Evolutionary conservation across 2,888 invertebrate genomes (phyloP), one percentile per base, ranked within the genome.

Genomic region (Tetragonisca angustula): DNA sequence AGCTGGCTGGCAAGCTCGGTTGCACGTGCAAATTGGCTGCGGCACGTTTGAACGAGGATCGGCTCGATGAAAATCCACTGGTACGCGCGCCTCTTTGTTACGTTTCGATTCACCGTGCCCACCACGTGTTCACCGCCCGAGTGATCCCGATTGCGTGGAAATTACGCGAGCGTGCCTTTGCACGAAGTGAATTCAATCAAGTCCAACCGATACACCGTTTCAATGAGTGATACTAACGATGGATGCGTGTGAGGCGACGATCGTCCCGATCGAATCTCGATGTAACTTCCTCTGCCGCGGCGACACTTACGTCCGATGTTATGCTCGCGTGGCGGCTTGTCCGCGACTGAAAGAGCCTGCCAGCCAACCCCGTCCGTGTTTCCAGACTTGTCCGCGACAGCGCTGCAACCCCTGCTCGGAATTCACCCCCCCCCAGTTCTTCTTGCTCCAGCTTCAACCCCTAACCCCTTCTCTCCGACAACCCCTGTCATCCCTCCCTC

Each of bases 271-370:
- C n/a, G n/a, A 43, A 6, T 54, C 50, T 32, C 32, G 43, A 67
- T n/a, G 13, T 36, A 74, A 77, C 56, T 62, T 73, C 52, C 32
- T 59, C 73, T 43, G 62, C 32, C 88, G 79, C 86, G 90, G 85
- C 86, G 32, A 88, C 79, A 43, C 43, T 43, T 77, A 74, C 84
- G 83, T 85, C 74, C 75, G 79, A 72, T 84, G 89, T 88, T 89
- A 85, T 91, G 86, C 86, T 87, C 91, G 92, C 91, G 92, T 91
- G 90, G 90, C 90, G 91, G 91, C 88, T 91, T 89, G 90, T 91
- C 89, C 91, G 92, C 94, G 91, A 94, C 93, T 94, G 93, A 92
- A 88, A 83, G 91, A 90, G 90, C 91, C 90, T 82, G 89, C 88
- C 89, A 90, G 88, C 91, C 92, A 91, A 91, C 92, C 92, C 91